Evolutionary conservation across 2,113 vertebrate species (phyloP).

Genomic region (Petrocephalus microphthalmus): DNA sequence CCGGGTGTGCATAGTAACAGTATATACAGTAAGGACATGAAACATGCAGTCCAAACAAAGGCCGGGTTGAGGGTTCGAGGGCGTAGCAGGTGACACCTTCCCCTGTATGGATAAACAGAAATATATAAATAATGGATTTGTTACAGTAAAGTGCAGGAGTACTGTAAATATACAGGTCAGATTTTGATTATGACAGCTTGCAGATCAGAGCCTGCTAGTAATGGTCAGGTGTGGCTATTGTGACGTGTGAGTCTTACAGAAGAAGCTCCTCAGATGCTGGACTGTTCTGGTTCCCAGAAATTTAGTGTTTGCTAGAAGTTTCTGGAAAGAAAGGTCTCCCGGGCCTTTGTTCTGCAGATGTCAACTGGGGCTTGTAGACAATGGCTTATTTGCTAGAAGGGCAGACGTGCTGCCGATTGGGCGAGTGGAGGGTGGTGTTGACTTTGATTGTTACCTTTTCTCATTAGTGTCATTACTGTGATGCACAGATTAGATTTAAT

Average conservation of each 20-base stretch:
- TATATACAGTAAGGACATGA: neutral
- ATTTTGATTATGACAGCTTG: neutral
- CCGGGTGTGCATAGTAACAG: neutral
- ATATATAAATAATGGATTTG: neutral
- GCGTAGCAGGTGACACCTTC: neutral
- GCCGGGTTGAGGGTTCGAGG: neutral
- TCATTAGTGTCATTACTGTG: neutral
- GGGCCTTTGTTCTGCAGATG: neutral
- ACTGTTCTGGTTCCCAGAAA: neutral
- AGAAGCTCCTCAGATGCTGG: neutral
- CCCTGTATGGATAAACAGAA: neutral
- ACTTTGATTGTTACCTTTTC: neutral
- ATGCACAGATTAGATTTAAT: neutral
- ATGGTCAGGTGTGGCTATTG: neutral
- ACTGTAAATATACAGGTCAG: neutral
- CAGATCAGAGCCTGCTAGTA: neutral
- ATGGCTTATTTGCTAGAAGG: neutral
- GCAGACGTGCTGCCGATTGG: neutral
- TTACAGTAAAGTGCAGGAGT: neutral
- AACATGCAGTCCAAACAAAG: neutral
- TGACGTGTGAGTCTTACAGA: neutral
- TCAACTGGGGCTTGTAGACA: neutral
- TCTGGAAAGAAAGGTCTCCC: too few relatives aligned
- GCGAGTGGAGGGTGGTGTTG: neutral
- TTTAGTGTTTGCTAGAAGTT: neutral